Evolutionary conservation across 2,888 invertebrate species (phyloP), one percentile per base, ranked within the genome.

Genomic region (Gastrophysa polygoni): DNA sequence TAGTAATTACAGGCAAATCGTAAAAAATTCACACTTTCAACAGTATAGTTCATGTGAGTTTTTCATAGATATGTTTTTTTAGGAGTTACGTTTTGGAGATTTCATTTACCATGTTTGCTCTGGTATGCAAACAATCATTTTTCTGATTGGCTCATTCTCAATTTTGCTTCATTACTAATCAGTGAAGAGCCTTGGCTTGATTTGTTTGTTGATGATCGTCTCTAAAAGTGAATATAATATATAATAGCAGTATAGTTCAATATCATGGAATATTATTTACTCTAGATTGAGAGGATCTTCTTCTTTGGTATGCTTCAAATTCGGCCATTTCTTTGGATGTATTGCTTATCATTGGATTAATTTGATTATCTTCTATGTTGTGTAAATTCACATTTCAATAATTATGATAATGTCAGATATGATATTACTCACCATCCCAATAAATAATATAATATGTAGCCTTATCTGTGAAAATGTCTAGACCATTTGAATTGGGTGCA

Each of bases 381-480:
- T n/a, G n/a, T n/a, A n/a, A n/a, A n/a, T n/a, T n/a, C n/a, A n/a
- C n/a, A n/a, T n/a, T n/a, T n/a, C n/a, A n/a, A n/a, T n/a, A n/a
- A n/a, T n/a, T n/a, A n/a, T n/a, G n/a, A n/a, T n/a, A n/a, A n/a
- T n/a, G n/a, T n/a, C n/a, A n/a, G n/a, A n/a, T n/a, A n/a, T n/a
- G n/a, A n/a, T n/a, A n/a, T n/a, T 8, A 46, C 46, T 49, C 57
- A 61, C 57, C 62, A 3, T 43, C 21, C 11, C 44, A 64, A 16
- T 47, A 49, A 1, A 63, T 49, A 10, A 68, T 49, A 29, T 68
- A 69, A 49, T 69, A 69, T 11, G 57, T 59, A 16, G 55, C 52
- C 56, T 60, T 59, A 7, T 64, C 58, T 8, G 24, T 62, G 7
- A 70, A 64, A 48, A 68, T 32, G 32, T 68, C 60, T 7, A 63